Evolutionary conservation across 1,140 invertebrate species (phyloP), one percentile per base, ranked within the genome.

Genomic region (Chironomus tepperi): DNA sequence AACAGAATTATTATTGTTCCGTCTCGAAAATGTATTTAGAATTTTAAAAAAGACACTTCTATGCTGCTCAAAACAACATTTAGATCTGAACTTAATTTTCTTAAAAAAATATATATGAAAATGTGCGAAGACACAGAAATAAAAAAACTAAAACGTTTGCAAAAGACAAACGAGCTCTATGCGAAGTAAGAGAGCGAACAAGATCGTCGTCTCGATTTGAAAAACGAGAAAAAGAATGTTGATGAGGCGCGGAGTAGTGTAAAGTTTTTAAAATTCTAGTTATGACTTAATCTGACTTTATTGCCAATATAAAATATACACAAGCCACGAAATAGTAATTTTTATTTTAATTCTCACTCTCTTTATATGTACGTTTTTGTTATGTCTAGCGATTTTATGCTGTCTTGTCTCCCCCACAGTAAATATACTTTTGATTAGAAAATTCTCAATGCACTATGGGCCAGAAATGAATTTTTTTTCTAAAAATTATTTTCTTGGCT

Each of bases 221-320:
- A 34, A 34, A 34, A 34, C 5, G 24, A 34, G 24, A 34, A 34
- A 5, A 34, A 34, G 24, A 34, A 34, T 34, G 24, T 34, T 34
- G 24, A 2, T 34, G 24, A 34, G 24, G 24, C 24, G 24, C 24
- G 24, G 24, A 34, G 24, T 57, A 15, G 47, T 5, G 47, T n/a
- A 57, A 57, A 15, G 12, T 10, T n/a, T 57, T 12, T n/a, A 12
- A 5, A 57, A 57, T 57, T 57, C 47, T 57, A 57, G 47, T 57
- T 57, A 57, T 57, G 47, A 15, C 12, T 57, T 57, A 57, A 57
- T 57, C 47, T 57, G 47, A 57, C 47, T 57, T 57, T 57, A 57
- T 57, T 57, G 47, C 12, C 47, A 12, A 57, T 57, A 57, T 57
- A n/a, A 12, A n/a, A 57, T 57, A 47, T 47, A n/a, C 47, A 57